These are phyloP conservation scores for Platichthys stellatus DNA, from an alignment of 2,113 vertebrate species.

Conservation along the genomic window DNA sequence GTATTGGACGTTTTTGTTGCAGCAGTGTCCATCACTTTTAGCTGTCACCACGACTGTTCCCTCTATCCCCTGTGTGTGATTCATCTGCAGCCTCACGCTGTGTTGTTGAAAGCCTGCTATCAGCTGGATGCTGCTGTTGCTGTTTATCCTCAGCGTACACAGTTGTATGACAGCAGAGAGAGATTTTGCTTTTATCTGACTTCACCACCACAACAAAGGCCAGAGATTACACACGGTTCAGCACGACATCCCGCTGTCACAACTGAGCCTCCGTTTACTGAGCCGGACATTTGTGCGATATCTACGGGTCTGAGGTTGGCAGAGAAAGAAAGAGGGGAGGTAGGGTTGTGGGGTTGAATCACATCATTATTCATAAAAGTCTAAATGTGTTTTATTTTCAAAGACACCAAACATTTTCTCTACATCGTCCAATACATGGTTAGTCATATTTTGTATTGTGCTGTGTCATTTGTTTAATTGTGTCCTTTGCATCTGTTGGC, in stretches of 20 bases:
- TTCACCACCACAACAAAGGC: neutral
- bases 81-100: neutral
- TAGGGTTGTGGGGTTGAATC: neutral
- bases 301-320: neutral
- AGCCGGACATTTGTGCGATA: neutral
- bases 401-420: neutral
- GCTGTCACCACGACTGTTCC: neutral
- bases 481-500: too few species aligned
- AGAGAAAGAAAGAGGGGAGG: neutral
- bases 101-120: constrained; percentile 1
- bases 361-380: too few species aligned
- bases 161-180: constrained; percentile 8
- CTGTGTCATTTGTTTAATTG: neutral
- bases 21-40: too few species aligned
- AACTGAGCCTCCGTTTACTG: constrained; percentile 7
- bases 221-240: constrained; percentile 22
- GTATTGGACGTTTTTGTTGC: too few species aligned
- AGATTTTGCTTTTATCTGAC: constrained; percentile 30
- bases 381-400: neutral
- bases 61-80: neutral
- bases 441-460: neutral
- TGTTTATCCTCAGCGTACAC: constrained; percentile 20
- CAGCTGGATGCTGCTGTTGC: constrained; percentile 21
- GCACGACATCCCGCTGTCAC: neutral
- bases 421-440: neutral